phyloP scores from a whole-genome alignment of 2,113 vertebrate species.

The Alectura lathami region DNA sequence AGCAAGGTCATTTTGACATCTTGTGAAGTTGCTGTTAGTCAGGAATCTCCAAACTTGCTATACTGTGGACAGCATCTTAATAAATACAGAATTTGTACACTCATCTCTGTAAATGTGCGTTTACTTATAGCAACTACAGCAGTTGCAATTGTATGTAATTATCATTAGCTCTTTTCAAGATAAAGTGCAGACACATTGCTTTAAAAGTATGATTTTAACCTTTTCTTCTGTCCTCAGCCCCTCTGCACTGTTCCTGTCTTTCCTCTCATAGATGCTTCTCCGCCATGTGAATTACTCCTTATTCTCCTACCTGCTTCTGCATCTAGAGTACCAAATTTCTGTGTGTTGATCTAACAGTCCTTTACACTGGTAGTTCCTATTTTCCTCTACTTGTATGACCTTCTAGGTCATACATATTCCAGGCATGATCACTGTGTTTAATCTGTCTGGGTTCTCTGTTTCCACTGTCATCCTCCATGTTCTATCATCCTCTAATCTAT shows the following conservation, averaged over 20 bases:
- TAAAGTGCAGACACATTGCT: background rate
- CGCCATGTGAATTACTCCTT: background rate
- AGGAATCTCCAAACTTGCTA: background rate
- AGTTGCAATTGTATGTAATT: background rate
- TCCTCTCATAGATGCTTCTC: background rate
- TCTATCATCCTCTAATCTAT: background rate
- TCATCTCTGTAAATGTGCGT: background rate
- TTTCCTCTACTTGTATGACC: background rate
- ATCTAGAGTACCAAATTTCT: background rate
- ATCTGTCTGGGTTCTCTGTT: background rate
- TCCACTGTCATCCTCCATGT: background rate
- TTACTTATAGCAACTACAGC: background rate
- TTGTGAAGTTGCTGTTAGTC: background rate
- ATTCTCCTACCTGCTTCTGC: background rate
- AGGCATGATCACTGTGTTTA: background rate
- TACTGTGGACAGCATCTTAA: background rate
- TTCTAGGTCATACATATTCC: too few species aligned
- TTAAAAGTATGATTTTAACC: background rate
- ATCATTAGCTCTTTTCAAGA: background rate
- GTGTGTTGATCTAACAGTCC: background rate
- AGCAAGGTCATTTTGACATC: background rate
- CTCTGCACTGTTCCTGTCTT: background rate
- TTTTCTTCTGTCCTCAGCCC: background rate
- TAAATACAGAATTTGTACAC: background rate
- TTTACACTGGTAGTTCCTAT: background rate